phyloP scores from a whole-genome alignment of 2,113 vertebrate species.

The Sander vitreus region DNA sequence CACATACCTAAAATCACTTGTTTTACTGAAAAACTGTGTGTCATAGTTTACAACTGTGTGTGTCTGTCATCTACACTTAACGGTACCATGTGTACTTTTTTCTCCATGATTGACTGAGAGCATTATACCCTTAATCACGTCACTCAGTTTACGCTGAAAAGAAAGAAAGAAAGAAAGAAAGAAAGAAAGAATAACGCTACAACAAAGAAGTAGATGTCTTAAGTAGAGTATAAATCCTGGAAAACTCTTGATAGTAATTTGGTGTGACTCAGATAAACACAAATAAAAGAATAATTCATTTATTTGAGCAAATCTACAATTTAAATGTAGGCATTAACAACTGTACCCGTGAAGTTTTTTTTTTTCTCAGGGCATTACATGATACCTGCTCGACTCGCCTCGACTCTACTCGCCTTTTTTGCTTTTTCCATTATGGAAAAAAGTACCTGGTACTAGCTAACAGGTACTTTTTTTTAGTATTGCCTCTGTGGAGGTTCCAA shows the following conservation, averaged over 20 bases:
- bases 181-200: no score
- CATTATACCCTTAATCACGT: neutral
- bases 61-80: neutral
- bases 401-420: no score
- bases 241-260: neutral
- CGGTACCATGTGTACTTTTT: neutral
- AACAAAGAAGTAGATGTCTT: no score
- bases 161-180: no score
- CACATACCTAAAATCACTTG: conserved; percentile 26
- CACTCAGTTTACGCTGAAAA: neutral
- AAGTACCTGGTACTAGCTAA: no score
- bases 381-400: no score
- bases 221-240: no score
- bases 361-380: no score
- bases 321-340: neutral
- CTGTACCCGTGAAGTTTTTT: neutral
- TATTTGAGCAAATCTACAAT: neutral
- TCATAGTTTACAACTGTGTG: neutral
- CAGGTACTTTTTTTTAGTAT: no score
- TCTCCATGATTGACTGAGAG: neutral
- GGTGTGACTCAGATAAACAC: neutral
- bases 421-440: no score
- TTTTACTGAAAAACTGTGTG: conserved; percentile 7
- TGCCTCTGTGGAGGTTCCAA: no score
- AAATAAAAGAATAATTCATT: neutral